Percentiles rank a stretch among this genome's conserved stretches.
These are phyloP conservation scores for Himalopsyche phryganea DNA, from an alignment of 1,140 invertebrate genomes.

Conservation along the genomic window DNA sequence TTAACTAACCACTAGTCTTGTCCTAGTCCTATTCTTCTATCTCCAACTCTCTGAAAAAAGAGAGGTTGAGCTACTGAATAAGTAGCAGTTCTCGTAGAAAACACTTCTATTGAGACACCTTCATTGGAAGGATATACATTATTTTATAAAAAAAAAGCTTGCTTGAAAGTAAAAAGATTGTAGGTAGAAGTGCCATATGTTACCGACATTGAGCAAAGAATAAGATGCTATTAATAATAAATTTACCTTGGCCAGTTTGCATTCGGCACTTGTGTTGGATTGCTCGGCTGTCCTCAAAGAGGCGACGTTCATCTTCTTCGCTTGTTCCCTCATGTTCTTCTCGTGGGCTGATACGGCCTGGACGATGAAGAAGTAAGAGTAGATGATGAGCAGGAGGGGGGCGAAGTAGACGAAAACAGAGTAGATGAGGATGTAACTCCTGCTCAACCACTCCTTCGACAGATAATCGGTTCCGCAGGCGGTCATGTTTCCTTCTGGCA, in stretches of 20 bases:
- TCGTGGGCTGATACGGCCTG: conserved; percentile 69
- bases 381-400: conserved; percentile 65
- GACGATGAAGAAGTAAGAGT: conserved; percentile 70
- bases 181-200: no score
- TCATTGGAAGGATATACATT: no score
- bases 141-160: no score
- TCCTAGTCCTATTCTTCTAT: no score
- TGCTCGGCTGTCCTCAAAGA: conserved; percentile 61
- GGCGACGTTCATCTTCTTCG: conserved; percentile 70
- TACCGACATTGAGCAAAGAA: no score
- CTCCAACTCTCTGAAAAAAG: no score
- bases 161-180: no score
- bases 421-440: conserved; percentile 64
- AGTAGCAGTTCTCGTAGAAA: no score
- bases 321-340: conserved; percentile 66
- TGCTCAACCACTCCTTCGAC: conserved; percentile 58
- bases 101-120: no score
- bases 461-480: conserved; percentile 78
- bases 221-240: no score
- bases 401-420: conserved; percentile 60
- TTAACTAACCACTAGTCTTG: no score
- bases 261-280: conserved; percentile 60
- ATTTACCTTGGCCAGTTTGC: conserved; percentile 60
- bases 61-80: no score
- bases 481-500: conserved; percentile 77